Percentiles rank a stretch among this genome's conserved stretches.
phyloP scores from a whole-genome alignment of 2,113 vertebrate genomes.

The Corvus hawaiiensis region DNA sequence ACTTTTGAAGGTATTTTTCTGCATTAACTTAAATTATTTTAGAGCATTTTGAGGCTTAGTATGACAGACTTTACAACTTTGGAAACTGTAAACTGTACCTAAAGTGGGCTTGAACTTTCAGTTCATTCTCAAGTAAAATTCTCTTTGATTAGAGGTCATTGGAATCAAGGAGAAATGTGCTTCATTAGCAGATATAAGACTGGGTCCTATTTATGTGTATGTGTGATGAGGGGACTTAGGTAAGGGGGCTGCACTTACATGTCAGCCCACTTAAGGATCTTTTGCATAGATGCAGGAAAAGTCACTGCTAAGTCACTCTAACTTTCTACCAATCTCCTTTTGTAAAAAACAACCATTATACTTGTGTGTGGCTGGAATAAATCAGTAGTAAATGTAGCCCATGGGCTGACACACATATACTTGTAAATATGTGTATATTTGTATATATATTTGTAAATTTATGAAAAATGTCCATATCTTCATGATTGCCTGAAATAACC shows the following conservation, averaged over 20 bases:
- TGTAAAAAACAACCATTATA: background rate
- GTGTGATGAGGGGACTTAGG: background rate
- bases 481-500: constrained; percentile 38
- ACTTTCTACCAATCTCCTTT: background rate
- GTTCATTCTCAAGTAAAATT: background rate
- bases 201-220: background rate
- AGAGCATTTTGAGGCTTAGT: background rate
- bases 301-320: background rate
- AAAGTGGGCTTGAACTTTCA: background rate
- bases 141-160: background rate
- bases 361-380: background rate
- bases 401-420: background rate
- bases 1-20: background rate
- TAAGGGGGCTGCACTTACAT: background rate
- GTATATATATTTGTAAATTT: constrained; percentile 62
- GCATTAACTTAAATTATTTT: background rate
- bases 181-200: background rate
- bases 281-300: background rate
- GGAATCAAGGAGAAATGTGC: background rate
- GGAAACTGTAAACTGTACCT: background rate
- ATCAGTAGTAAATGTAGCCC: background rate
- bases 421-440: constrained; percentile 47
- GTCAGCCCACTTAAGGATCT: background rate
- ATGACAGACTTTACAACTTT: background rate
- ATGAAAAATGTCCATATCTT: constrained; percentile 17